Evolutionary conservation across 2,888 invertebrate species (phyloP).

Genomic region (Tachina fera): DNA sequence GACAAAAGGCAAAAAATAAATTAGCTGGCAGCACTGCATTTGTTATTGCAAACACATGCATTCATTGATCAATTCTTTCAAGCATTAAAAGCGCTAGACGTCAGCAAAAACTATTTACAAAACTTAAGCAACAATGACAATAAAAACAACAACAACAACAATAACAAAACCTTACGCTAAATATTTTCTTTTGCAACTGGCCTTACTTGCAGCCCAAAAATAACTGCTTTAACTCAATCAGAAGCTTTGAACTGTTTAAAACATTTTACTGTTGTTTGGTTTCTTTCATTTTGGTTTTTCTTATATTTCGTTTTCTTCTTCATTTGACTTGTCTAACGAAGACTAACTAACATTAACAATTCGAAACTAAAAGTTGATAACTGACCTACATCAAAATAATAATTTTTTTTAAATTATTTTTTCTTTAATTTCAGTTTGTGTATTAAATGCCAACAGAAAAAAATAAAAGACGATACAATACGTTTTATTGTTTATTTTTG

Average conservation of each 20-base stretch:
- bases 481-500: slow-evolving; percentile 1
- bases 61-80: background rate
- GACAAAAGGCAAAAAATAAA: background rate
- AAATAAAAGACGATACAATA: background rate
- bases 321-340: background rate
- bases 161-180: slow-evolving; percentile 30
- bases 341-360: background rate
- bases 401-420: slow-evolving; percentile 1
- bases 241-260: slow-evolving; percentile 47
- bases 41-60: background rate
- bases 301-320: slow-evolving; percentile 17
- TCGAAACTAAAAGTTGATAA: slow-evolving; percentile 47
- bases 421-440: slow-evolving; percentile 25
- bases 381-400: slow-evolving; percentile 67
- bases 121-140: background rate
- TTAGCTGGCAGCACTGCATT: background rate
- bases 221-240: slow-evolving; percentile 23
- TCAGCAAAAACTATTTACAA: background rate
- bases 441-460: slow-evolving; percentile 14
- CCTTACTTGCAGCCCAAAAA: slow-evolving; percentile 38
- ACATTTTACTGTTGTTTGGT: slow-evolving; percentile 9
- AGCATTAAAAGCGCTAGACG: slow-evolving; percentile 1
- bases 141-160: background rate
- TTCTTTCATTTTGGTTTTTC: slow-evolving; percentile 1
- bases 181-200: slow-evolving; percentile 33